Base-by-base conservation (phyloP, 2,888 invertebrate genomes). In the Parasteatoda lunata region DNA sequence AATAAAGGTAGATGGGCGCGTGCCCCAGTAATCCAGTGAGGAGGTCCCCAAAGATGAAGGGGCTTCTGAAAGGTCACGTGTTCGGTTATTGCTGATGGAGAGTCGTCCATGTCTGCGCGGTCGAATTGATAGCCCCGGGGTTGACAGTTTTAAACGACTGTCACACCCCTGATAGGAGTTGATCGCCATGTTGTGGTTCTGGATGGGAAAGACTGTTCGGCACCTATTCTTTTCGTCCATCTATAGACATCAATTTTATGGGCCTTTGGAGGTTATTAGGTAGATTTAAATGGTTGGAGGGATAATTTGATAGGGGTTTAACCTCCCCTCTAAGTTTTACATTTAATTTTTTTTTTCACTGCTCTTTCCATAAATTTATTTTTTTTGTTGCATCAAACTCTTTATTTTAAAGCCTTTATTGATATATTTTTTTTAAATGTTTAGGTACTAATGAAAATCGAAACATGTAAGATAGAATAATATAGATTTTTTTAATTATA, bases 1-100 rank as follows among this genome's bases (percentile, higher is more conserved):
- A 84, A 84, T 77, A 84, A 71, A 71, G 77, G 72, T 15, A 69
- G 64, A 45, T 5, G 45, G 75, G 45, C 82, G 51, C 82, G 82
- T 82, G 82, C 69, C 82, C 82, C 69, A 15, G 68, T 80, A 73
- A 73, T 72, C 71, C 80, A 15, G 30, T 6, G n/a, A 13, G 45
- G 15, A n/a, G 11, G 11, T n/a, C 9, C 30, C 9, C 9, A 68
- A 68, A 30, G 66, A 1, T 66, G 48, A 52, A 52, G 77, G 77
- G 65, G 64, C 11, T 9, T 64, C 48, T 49, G 15, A 68, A 68
- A 48, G 76, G 65, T 77, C 77, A 49, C 68, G 77, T 78, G 78
- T 15, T 6, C 69, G 70, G 69, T 69, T 70, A 69, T n/a, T 45
- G 64, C 51, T 78, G 70, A 70, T 78, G 45, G 69, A 70, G 78